Evolutionary conservation across 2,888 invertebrate genomes (phyloP).

Genomic region (Chalcis sispes): DNA sequence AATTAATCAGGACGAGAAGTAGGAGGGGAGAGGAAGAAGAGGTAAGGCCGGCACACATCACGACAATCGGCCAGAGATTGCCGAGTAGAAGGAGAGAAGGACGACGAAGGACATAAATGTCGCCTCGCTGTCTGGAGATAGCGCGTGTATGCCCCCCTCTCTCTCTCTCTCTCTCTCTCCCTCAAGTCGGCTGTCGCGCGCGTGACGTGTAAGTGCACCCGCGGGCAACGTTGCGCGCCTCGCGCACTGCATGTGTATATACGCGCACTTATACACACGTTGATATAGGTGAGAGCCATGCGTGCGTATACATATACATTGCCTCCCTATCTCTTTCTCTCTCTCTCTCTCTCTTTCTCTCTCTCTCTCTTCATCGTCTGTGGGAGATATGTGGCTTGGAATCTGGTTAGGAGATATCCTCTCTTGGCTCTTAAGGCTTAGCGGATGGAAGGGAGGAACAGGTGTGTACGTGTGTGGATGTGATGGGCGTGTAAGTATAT

Average conservation of each 20-base stretch:
- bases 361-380: too few species aligned
- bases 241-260: not conserved
- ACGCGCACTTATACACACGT: not conserved
- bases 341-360: constrained; percentile 35
- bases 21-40: not conserved
- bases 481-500: not conserved
- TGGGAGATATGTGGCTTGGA: constrained; percentile 52
- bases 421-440: not conserved
- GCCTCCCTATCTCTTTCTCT: too few species aligned
- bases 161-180: too few species aligned
- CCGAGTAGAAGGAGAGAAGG: too few species aligned
- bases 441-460: too few species aligned
- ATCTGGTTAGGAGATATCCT: constrained; percentile 44
- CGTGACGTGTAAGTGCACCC: constrained; percentile 10
- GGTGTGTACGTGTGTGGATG: not conserved
- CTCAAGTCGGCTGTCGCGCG: not conserved
- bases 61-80: constrained; percentile 42
- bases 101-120: constrained; percentile 37
- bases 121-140: constrained; percentile 30
- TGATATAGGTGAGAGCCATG: not conserved
- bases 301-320: not conserved
- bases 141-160: not conserved
- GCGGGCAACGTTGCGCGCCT: not conserved
- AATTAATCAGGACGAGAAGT: constrained; percentile 35
- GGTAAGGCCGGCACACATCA: not conserved